Evolutionary conservation across 1,140 invertebrate genomes (phyloP), one percentile per base, ranked within the genome.

Genomic region (Drosophila trapezifrons): DNA sequence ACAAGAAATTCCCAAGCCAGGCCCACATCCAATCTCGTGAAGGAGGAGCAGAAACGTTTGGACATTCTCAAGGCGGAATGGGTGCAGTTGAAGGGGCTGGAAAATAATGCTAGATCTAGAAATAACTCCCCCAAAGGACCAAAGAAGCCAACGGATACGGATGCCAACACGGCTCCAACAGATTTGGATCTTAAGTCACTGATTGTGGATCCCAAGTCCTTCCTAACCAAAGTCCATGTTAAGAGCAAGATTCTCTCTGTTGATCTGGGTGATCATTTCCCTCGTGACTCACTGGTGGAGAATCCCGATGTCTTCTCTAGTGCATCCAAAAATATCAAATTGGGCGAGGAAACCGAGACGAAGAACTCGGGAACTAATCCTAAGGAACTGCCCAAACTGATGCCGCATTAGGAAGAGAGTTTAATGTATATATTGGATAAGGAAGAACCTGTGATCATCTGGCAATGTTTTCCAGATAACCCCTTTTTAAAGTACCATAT

Each of bases 31-130:
- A 64, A 22, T 17, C 32, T 66, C 18, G 9, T 64, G 4, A 22
- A 66, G 59, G 59, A 66, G 4, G 64, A 66, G 32, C 64, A 66
- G 32, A 38, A 45, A 17, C 64, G 64, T 12, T 20, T 66, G 43
- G 43, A 66, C 15, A 25, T 15, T 10, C 43, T 66, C 9, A 64
- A 8, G 25, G 58, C 43, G 13, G 64, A 45, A 4, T 64, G 27
- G 59, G 15, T 22, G 17, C 59, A 64, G 4, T 10, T 66, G 12
- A 27, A 38, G 20, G 10, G 17, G 0, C 10, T 29, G 20, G 15
- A 63, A 9, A 18, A 37, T n/a, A 12, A 13, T 5, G 29, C 7
- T 2, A 20, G 13, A 15, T 0, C 2, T 9, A 27, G 4, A 18
- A 12, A n/a, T 6, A 32, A 12, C 1, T 1, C n/a, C 1, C 13